Base-by-base conservation (phyloP, 2,888 invertebrate species). In the Acrocyrtus sp. region DNA sequence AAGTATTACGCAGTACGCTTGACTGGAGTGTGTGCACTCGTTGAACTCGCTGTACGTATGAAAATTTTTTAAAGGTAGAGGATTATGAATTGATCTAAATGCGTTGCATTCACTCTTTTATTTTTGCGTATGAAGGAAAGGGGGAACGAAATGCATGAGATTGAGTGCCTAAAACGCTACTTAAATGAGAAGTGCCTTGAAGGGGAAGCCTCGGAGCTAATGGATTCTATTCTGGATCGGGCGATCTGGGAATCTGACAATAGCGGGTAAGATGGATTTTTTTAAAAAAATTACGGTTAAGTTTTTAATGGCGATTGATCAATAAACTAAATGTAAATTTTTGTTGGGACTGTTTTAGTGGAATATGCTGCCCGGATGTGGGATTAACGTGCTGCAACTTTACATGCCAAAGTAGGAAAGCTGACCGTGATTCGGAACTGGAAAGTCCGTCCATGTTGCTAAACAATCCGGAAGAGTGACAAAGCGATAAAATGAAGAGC, bases 1-100 rank as follows among this genome's bases (percentile, higher is more conserved):
- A 58, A 43, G 34, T 47, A 62, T 6, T 77, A 61, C 27, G 50
- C 61, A 12, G 29, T 77, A 0, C 51, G 72, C 10, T 34, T 80
- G 12, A 76, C 47, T 51, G 80, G 78, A 4, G 72, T 80, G 62
- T 80, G 80, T 51, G 73, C 66, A 54, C 76, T 77, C n/a, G 43
- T 72, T 6, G 79, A 70, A 17, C n/a, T 61, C n/a, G 57, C 29
- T 39, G 57, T 62, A 53, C 19, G 19, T 6, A n/a, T n/a, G n/a
- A n/a, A n/a, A n/a, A n/a, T n/a, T 12, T 61, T 0, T 2, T 3
- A 29, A 19, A 12, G 50, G 21, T 45, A 21, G 17, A 51, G 10
- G 17, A 51, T 12, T 22, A 22, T 24, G 24, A 17, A 51, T 24
- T 5, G 10, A 22, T 22, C 19, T 47, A 12, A 47, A 12, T 8